phyloP scores from a whole-genome alignment of 2,797 vertebrate species.

The Eospalax fontanierii region DNA sequence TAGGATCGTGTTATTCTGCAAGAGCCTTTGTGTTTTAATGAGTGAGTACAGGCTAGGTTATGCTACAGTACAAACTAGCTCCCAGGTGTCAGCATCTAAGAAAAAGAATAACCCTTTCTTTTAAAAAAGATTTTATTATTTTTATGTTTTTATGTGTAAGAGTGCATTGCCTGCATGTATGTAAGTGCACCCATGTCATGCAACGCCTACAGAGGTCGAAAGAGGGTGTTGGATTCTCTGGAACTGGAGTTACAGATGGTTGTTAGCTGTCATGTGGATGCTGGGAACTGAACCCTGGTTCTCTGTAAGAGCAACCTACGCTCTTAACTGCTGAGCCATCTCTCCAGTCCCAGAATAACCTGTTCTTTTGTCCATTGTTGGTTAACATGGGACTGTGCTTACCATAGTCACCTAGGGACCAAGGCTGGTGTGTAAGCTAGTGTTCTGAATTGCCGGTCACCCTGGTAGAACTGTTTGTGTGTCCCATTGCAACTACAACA shows the following conservation, averaged over 20 bases:
- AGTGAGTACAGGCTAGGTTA: not conserved
- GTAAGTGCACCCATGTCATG: no score
- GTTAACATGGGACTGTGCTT: not conserved
- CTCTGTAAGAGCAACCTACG: no score
- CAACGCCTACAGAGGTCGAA: no score
- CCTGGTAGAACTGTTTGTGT: not conserved
- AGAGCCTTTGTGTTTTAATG: not conserved
- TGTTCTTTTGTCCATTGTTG: not conserved
- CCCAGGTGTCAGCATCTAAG: constrained; percentile 3
- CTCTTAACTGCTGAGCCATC: no score
- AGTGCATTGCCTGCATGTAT: no score
- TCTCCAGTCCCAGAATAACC: no score
- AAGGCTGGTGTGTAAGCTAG: not conserved
- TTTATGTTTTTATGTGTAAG: no score
- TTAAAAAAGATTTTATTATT: no score
- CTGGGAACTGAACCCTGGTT: no score
- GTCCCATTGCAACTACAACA: not conserved
- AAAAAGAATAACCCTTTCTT: not conserved
- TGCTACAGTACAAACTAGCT: not conserved
- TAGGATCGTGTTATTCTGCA: not conserved
- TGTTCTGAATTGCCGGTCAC: not conserved
- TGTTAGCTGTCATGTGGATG: no score
- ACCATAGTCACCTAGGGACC: not conserved
- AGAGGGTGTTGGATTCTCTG: no score
- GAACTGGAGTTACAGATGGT: no score